These are phyloP conservation scores for Dolichopus griseipennis DNA, from an alignment of 2,888 invertebrate genomes.

Conservation along the genomic window DNA sequence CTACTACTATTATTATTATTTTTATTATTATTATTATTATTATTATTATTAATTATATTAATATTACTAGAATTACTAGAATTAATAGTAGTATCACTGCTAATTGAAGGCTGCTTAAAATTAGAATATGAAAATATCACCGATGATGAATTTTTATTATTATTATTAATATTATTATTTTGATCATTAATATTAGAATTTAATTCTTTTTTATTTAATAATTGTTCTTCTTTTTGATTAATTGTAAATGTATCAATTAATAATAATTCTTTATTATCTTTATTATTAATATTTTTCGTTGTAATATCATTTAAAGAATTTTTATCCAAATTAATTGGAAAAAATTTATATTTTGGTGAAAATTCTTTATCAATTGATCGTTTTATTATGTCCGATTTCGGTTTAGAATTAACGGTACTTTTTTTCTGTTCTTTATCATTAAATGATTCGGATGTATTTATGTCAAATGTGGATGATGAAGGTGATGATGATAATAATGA, in stretches of 20 bases:
- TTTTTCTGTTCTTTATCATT: slow-evolving; percentile 22
- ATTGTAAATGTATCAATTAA: not conserved
- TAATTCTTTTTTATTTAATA: too few species aligned
- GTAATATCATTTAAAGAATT: not conserved
- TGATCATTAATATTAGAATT: not conserved
- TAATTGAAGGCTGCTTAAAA: slow-evolving; percentile 18
- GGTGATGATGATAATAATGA: slow-evolving; percentile 11
- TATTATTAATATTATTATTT: slow-evolving; percentile 9
- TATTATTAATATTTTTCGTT: not conserved
- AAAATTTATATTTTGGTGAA: not conserved
- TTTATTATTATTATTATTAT: slow-evolving; percentile 4
- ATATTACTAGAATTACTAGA: not conserved
- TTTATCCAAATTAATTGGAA: not conserved
- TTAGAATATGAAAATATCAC: slow-evolving; percentile 22
- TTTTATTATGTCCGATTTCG: too few species aligned
- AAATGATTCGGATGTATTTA: slow-evolving; percentile 29
- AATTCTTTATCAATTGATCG: not conserved
- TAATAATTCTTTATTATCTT: too few species aligned
- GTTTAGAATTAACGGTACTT: not conserved
- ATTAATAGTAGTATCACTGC: slow-evolving; percentile 13
- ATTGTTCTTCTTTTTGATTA: not conserved
- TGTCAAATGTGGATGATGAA: slow-evolving; percentile 14
- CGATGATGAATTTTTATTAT: slow-evolving; percentile 16
- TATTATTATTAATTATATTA: not conserved
- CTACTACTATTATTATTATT: slow-evolving; percentile 31